These are phyloP conservation scores for Microcebus jonahi DNA, from an alignment of 2,113 vertebrate genomes.

Conservation along the genomic window DNA sequence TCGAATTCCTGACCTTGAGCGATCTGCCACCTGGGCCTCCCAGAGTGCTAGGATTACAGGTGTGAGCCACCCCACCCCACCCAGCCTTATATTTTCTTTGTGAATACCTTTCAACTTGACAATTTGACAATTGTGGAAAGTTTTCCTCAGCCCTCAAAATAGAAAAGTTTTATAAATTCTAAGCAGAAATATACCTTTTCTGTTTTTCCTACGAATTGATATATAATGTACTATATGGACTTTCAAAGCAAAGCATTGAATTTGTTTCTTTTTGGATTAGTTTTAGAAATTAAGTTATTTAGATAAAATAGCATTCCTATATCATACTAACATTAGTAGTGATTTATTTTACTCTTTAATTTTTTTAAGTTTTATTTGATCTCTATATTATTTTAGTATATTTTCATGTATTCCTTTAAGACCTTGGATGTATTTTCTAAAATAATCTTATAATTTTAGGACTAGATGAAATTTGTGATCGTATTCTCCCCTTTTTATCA, in stretches of 20 bases:
- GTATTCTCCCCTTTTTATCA: not conserved
- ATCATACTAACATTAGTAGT: not conserved
- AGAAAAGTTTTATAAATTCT: conserved; percentile 28
- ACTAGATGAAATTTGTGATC: conserved; percentile 23
- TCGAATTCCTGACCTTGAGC: too few relatives aligned
- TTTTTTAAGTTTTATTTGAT: conserved; percentile 37
- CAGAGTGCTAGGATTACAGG: too few relatives aligned
- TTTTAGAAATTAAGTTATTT: conserved; percentile 55
- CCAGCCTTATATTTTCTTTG: not conserved
- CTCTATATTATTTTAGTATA: not conserved
- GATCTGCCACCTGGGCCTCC: too few relatives aligned
- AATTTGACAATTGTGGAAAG: not conserved
- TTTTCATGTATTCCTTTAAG: conserved; percentile 52
- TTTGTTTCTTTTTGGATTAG: conserved; percentile 53
- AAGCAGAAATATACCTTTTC: conserved; percentile 27
- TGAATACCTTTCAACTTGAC: conserved; percentile 31
- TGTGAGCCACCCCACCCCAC: too few relatives aligned
- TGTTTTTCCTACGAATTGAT: conserved; percentile 44
- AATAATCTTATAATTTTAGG: conserved; percentile 21
- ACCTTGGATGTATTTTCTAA: conserved; percentile 56
- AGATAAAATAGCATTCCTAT: conserved; percentile 9
- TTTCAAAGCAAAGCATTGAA: conserved; percentile 31
- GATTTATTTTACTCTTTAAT: conserved; percentile 34
- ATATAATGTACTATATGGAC: not conserved
- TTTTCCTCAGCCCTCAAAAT: not conserved